Conservation (phyloP, 2,797 vertebrate species). For the Hydrocynus forskahlii region DNA sequence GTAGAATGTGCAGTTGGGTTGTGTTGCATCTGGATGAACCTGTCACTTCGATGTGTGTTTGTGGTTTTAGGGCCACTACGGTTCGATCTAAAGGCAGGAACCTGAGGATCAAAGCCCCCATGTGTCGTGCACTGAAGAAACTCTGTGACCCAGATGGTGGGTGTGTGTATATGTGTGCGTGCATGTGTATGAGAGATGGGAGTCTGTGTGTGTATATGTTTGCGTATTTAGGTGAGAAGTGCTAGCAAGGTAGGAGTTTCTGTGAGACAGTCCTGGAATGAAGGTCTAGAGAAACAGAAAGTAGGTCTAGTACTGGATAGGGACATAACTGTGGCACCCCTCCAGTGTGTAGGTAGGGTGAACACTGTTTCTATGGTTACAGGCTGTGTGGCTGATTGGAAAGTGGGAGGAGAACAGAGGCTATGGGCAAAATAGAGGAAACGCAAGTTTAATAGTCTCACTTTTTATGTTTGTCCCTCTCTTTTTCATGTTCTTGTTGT, state of each 20-base stretch:
- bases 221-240: background rate
- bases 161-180: constrained; percentile 44
- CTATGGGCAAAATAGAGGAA: constrained; percentile 24
- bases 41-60: constrained; percentile 20
- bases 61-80: constrained; percentile 87
- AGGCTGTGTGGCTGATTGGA: constrained; percentile 55
- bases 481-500: background rate
- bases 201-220: constrained; percentile 10
- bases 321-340: constrained; percentile 32
- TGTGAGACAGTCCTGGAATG: constrained; percentile 10
- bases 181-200: background rate
- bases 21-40: constrained; percentile 6
- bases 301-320: constrained; percentile 40
- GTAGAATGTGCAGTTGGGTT: background rate
- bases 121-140: constrained; percentile 97
- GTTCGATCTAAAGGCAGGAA: constrained; percentile 98
- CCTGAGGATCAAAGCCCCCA: constrained; percentile 95
- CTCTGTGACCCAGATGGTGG: constrained; percentile 98
- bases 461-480: background rate
- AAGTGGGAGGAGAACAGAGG: constrained; percentile 58
- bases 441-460: background rate
- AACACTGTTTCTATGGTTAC: constrained; percentile 70
- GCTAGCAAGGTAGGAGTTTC: background rate
- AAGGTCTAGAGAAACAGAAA: constrained; percentile 14
- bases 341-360: constrained; percentile 62